These are phyloP conservation scores for Falco rusticolus DNA, from an alignment of 2,797 vertebrate genomes.

Conservation along the genomic window DNA sequence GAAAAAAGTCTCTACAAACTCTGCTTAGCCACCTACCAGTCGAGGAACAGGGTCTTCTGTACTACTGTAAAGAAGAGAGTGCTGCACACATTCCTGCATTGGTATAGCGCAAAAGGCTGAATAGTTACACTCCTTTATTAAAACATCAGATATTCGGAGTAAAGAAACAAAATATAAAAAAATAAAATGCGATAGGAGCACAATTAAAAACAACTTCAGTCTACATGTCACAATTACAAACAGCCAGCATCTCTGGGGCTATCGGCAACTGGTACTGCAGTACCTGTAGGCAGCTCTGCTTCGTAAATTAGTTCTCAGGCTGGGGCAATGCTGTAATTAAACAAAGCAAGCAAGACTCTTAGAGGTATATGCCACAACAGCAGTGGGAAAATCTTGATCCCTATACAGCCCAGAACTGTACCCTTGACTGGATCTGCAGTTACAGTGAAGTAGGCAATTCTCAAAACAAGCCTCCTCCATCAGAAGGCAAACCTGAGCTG, in stretches of 20 bases:
- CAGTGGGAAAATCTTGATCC: background rate
- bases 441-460: background rate
- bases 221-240: background rate
- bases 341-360: conserved; percentile 10
- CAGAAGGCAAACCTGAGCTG: background rate
- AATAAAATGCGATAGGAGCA: background rate
- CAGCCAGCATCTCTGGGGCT: background rate
- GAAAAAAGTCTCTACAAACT: background rate
- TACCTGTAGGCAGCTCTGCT: background rate
- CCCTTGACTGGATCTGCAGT: background rate
- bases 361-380: background rate
- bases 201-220: conserved; percentile 24
- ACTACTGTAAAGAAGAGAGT: background rate
- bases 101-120: background rate
- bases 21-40: background rate
- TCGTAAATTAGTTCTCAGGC: conserved; percentile 17
- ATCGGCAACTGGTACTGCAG: background rate
- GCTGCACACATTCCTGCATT: background rate
- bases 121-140: background rate
- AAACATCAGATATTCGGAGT: background rate
- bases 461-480: background rate
- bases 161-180: background rate
- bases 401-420: background rate
- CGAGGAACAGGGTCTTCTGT: background rate
- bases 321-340: conserved; percentile 24